Evolutionary conservation across 1,140 invertebrate genomes (phyloP).

Genomic region (Leptonema lineaticorne): DNA sequence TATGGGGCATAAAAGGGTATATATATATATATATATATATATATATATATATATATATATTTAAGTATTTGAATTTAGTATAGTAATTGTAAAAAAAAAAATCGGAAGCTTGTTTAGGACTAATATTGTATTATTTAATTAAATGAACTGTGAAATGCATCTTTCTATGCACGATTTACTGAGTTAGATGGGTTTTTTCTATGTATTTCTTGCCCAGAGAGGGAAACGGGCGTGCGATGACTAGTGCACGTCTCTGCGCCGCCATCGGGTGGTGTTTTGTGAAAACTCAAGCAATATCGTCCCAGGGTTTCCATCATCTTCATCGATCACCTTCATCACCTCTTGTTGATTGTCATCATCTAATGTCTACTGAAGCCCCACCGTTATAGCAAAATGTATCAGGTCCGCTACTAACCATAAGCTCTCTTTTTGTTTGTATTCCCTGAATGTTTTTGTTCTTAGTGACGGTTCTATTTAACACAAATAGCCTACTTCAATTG

Average conservation of each 20-base stretch:
- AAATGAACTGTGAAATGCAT: no score
- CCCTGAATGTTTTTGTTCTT: neutral
- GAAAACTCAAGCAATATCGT: constrained; percentile 22
- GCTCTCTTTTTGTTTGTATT: constrained; percentile 22
- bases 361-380: constrained; percentile 26
- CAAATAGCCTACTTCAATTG: constrained; percentile 4
- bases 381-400: constrained; percentile 24
- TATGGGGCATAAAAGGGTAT: no score
- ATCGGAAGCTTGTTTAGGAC: no score
- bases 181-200: constrained; percentile 31
- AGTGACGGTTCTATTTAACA: neutral
- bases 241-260: constrained; percentile 31
- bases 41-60: no score
- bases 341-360: constrained; percentile 23
- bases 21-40: no score
- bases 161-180: no score
- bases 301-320: constrained; percentile 30
- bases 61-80: no score
- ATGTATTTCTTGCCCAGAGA: constrained; percentile 40
- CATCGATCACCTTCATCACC: constrained; percentile 27
- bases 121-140: no score
- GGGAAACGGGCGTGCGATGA: constrained; percentile 40
- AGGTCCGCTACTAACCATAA: constrained; percentile 31
- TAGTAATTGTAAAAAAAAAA: no score
- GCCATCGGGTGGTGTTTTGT: constrained; percentile 16